A percentile compares a stretch with the other conserved stretches of the same genome.
Conservation (phyloP, 2,888 invertebrate genomes). For the Fragum sueziense region DNA sequence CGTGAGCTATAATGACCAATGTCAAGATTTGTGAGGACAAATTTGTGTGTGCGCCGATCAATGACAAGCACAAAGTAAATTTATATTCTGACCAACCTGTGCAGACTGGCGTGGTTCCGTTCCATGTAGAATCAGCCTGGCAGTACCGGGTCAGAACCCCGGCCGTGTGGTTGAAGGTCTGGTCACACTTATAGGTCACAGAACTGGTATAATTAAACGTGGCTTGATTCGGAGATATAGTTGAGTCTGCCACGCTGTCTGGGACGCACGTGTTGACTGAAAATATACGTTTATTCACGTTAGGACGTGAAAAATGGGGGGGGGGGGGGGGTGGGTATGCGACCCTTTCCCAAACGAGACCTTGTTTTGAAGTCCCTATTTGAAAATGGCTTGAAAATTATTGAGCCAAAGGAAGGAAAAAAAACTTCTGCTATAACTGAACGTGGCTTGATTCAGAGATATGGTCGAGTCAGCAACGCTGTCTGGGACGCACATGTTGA, state of each 20-base stretch:
- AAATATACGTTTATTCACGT: background rate
- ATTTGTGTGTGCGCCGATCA: no score
- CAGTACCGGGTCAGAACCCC: constrained; percentile 37
- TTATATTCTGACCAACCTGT: constrained; percentile 15
- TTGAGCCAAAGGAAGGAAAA: background rate
- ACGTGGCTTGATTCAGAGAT: constrained; percentile 6
- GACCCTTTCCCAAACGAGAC: background rate
- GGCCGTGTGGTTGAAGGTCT: constrained; percentile 31
- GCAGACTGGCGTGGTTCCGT: constrained; percentile 33
- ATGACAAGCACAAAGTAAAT: background rate
- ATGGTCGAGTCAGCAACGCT: constrained; percentile 8
- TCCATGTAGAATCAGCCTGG: constrained; percentile 29
- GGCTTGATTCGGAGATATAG: constrained; percentile 16
- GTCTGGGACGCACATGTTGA: constrained; percentile 24
- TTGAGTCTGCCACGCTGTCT: constrained; percentile 7
- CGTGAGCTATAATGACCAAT: no score
- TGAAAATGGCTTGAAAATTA: no score
- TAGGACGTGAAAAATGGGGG: no score
- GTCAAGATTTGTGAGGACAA: no score
- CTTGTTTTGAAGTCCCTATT: no score
- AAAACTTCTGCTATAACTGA: constrained; percentile 9
- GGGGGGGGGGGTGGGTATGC: no score
- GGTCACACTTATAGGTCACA: constrained; percentile 39
- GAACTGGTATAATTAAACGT: constrained; percentile 5
- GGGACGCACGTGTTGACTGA: constrained; percentile 31